Evolutionary conservation across 1,140 invertebrate genomes (phyloP).

Genomic region (Ceratosolen solmsi): DNA sequence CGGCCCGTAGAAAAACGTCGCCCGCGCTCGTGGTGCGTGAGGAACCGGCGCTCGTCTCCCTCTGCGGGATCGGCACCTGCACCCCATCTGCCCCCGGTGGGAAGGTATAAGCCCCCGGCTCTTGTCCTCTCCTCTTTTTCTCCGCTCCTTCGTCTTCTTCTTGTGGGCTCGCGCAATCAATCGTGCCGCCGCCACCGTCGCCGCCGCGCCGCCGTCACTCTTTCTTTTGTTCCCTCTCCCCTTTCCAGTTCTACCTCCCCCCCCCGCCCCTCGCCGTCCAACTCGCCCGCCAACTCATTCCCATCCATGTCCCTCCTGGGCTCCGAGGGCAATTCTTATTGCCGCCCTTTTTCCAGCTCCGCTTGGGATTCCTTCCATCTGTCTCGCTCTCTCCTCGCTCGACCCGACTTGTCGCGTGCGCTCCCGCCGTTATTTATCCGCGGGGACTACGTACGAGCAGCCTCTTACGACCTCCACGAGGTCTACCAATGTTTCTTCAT

Average conservation of each 20-base stretch:
- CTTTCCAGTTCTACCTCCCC: not conserved
- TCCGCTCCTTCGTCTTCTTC: not conserved
- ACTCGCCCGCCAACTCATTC: too few relatives aligned
- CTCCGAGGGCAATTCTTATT: conserved; percentile 38
- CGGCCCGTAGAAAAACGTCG: conserved; percentile 62
- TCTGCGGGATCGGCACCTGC: conserved; percentile 59
- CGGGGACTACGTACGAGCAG: not conserved
- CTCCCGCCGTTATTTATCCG: conserved; percentile 27
- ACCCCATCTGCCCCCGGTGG: conserved; percentile 63
- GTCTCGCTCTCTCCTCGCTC: not conserved
- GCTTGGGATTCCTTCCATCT: not conserved
- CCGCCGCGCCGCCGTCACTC: conserved; percentile 7
- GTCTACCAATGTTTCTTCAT: conserved; percentile 1
- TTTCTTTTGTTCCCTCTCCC: conserved; percentile 8
- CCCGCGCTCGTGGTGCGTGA: not conserved
- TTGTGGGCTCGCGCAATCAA: conserved; percentile 59
- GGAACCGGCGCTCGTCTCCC: not conserved
- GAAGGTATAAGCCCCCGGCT: conserved; percentile 52
- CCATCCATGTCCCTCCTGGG: conserved; percentile 1
- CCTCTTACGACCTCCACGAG: not conserved
- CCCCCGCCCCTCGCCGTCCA: not conserved
- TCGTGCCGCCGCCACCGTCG: conserved; percentile 61
- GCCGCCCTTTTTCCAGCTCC: not conserved
- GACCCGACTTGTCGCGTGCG: conserved; percentile 38
- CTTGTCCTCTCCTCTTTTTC: not conserved